A percentile compares a stretch with the other conserved stretches of the same genome.
Conservation (phyloP, 2,888 invertebrate species). For the Dexiosoma caninum region DNA sequence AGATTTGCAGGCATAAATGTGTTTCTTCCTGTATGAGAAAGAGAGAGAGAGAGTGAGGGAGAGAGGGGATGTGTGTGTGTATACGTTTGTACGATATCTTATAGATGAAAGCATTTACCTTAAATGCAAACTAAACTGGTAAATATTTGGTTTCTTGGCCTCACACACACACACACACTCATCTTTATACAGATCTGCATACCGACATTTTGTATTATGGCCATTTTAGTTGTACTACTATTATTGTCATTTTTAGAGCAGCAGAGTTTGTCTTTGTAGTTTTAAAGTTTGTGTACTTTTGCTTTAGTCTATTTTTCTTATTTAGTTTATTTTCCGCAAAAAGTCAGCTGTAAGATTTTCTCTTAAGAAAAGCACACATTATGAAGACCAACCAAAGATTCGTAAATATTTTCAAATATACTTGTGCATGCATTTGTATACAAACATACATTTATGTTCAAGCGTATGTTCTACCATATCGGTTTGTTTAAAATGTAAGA, state of each 20-base stretch:
- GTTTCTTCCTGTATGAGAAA: too few relatives aligned
- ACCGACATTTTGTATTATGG: neutral
- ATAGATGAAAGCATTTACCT: slow-evolving; percentile 32
- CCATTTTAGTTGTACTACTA: slow-evolving; percentile 52
- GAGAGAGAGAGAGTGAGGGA: too few relatives aligned
- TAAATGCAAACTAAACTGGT: slow-evolving; percentile 43
- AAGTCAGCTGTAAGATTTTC: slow-evolving; percentile 40
- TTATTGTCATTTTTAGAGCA: slow-evolving; percentile 47
- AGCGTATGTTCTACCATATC: neutral
- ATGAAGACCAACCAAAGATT: neutral
- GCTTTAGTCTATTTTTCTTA: neutral
- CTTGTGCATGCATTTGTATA: neutral
- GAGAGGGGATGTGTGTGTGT: neutral
- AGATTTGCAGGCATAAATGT: neutral
- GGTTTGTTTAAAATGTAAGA: slow-evolving; percentile 1
- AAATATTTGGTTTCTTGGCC: slow-evolving; percentile 59
- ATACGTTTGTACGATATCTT: neutral
- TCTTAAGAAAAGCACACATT: neutral
- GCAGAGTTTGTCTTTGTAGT: slow-evolving; percentile 20
- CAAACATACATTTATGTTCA: slow-evolving; percentile 32
- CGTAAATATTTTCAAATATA: neutral
- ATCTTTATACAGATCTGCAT: neutral
- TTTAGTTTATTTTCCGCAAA: slow-evolving; percentile 15
- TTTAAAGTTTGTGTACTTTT: slow-evolving; percentile 6
- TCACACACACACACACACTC: neutral